phyloP scores from a whole-genome alignment of 1,140 invertebrate species.

The Sycophila sp. region DNA sequence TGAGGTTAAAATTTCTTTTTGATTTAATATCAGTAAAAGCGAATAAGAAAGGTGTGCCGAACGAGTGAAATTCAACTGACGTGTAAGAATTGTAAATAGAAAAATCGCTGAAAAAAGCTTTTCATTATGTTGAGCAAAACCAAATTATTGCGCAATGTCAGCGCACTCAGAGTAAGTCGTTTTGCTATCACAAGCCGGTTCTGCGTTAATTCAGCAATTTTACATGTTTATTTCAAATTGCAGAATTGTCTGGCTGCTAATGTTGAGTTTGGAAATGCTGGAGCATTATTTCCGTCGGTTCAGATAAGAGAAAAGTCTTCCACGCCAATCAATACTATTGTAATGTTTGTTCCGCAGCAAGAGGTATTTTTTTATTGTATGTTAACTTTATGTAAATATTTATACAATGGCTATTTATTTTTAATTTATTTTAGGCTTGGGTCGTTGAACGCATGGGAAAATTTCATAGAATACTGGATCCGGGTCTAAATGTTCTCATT shows the following conservation, averaged over 20 bases:
- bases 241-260: conserved; percentile 47
- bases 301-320: conserved; percentile 70
- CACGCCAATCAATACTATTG: conserved; percentile 89
- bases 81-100: neutral
- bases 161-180: conserved; percentile 40
- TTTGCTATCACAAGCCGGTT: neutral
- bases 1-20: no score
- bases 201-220: no score
- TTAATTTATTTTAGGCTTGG: conserved; percentile 81
- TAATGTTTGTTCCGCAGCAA: conserved; percentile 99
- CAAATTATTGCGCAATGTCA: conserved; percentile 44
- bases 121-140: conserved; percentile 47
- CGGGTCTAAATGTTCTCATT: conserved; percentile 93
- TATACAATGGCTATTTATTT: conserved; percentile 10
- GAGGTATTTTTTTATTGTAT: conserved; percentile 72
- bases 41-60: no score
- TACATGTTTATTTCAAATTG: conserved; percentile 10
- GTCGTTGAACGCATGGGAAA: conserved; percentile 98
- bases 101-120: neutral
- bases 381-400: neutral
- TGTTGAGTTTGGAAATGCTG: conserved; percentile 39
- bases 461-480: conserved; percentile 91
- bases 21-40: no score
- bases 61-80: no score
- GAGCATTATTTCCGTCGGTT: conserved; percentile 41